phyloP scores from a whole-genome alignment of 2,888 invertebrate genomes.

The Caenorhabditis japonica region DNA sequence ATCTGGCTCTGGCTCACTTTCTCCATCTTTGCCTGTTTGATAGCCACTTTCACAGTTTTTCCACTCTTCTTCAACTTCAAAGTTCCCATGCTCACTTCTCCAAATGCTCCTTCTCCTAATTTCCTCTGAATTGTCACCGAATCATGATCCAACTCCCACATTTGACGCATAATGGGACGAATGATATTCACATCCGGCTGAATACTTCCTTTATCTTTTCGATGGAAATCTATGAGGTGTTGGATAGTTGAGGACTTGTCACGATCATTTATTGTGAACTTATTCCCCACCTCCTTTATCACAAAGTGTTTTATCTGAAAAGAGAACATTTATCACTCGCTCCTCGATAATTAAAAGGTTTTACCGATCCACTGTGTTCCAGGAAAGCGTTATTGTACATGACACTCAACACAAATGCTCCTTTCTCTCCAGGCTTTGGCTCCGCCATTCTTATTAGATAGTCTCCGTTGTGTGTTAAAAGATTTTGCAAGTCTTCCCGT shows the following conservation, averaged over 20 bases:
- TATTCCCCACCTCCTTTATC: neutral
- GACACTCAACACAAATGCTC: no score
- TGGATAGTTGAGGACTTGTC: neutral
- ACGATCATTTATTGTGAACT: no score
- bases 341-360: no score
- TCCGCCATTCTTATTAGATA: slow-evolving; percentile 2
- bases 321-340: no score
- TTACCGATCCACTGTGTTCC: no score
- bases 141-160: slow-evolving; percentile 64
- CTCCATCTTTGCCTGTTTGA: slow-evolving; percentile 59
- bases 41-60: slow-evolving; percentile 20
- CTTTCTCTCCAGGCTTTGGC: neutral
- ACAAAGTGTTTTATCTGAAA: slow-evolving; percentile 10
- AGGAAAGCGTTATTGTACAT: no score
- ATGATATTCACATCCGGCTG: neutral
- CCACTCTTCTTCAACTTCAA: slow-evolving; percentile 3
- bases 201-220: neutral
- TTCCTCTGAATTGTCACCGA: slow-evolving; percentile 57
- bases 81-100: slow-evolving; percentile 41
- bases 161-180: slow-evolving; percentile 48
- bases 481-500: neutral
- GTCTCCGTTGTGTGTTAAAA: neutral
- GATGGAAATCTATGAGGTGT: neutral
- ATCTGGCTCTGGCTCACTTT: slow-evolving; percentile 59
- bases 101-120: slow-evolving; percentile 67